Conservation (phyloP, 2,888 invertebrate species). For the Psylliodes chrysocephalus region DNA sequence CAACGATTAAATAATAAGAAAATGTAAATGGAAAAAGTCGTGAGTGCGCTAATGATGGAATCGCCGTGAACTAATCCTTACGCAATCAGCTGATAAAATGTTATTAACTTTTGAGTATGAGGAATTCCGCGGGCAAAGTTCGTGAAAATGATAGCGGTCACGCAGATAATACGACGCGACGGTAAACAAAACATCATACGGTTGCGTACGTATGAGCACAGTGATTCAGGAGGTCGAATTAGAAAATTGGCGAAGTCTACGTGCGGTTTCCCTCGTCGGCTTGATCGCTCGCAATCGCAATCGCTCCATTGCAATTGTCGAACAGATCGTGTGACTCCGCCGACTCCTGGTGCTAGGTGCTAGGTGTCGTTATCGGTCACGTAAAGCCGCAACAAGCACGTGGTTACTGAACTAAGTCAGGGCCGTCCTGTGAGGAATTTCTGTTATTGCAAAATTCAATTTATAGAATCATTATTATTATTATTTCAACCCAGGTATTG, state of each 20-base stretch:
- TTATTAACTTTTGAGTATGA: conserved; percentile 19
- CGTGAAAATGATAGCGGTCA: conserved; percentile 22
- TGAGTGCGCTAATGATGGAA: not conserved
- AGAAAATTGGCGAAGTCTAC: conserved; percentile 52
- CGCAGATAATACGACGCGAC: conserved; percentile 15
- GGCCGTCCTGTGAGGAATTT: no score
- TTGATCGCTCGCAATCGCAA: conserved; percentile 22
- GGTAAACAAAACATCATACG: conserved; percentile 9
- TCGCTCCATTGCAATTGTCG: conserved; percentile 14
- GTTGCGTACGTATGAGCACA: conserved; percentile 22
- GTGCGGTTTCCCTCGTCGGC: conserved; percentile 50
- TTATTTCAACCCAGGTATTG: no score
- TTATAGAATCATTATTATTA: no score
- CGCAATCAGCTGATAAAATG: conserved; percentile 17
- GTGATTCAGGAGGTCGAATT: conserved; percentile 51
- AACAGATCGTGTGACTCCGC: conserved; percentile 15
- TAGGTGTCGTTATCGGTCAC: conserved; percentile 9
- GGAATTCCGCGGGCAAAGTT: conserved; percentile 39
- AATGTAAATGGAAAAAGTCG: not conserved
- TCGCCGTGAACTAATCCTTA: not conserved
- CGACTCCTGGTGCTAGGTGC: conserved; percentile 11
- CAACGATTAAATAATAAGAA: no score
- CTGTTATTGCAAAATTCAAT: no score
- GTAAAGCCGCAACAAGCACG: conserved; percentile 25
- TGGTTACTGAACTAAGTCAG: conserved; percentile 25